Conservation (phyloP, 64 coral and sea anemone genomes). For the Actinia equina region DNA sequence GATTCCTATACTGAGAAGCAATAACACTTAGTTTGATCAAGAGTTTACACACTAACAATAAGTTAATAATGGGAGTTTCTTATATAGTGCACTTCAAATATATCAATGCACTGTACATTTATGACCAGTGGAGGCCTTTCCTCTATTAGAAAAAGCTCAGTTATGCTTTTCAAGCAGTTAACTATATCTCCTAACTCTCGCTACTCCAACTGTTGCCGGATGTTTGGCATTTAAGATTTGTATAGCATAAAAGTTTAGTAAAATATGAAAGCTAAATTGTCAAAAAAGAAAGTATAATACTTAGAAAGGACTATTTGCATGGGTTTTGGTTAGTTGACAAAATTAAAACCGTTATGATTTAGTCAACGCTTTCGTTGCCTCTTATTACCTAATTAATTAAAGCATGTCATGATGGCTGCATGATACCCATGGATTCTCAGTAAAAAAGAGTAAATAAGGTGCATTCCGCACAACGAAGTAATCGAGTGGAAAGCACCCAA, state of each 20-base stretch:
- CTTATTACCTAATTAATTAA: neutral
- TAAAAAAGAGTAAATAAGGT: neutral
- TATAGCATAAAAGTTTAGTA: neutral
- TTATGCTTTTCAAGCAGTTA: too few relatives aligned
- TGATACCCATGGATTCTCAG: neutral
- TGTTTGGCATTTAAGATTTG: too few relatives aligned
- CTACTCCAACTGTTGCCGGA: too few relatives aligned
- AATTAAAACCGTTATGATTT: neutral
- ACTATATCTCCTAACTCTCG: too few relatives aligned
- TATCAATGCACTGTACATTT: too few relatives aligned
- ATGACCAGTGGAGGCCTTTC: too few relatives aligned
- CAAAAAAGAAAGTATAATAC: neutral
- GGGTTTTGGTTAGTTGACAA: neutral
- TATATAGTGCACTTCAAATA: too few relatives aligned
- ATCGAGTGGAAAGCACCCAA: neutral
- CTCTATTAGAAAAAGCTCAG: too few relatives aligned
- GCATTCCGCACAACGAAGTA: neutral
- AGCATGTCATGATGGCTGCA: neutral
- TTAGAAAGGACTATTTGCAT: neutral
- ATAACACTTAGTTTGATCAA: too few relatives aligned
- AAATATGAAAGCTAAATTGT: neutral
- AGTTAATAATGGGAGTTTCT: too few relatives aligned
- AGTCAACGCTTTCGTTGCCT: neutral
- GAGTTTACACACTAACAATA: too few relatives aligned
- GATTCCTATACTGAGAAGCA: too few relatives aligned